phyloP scores from a whole-genome alignment of 2,888 invertebrate species.

The Drosophila limbata region DNA sequence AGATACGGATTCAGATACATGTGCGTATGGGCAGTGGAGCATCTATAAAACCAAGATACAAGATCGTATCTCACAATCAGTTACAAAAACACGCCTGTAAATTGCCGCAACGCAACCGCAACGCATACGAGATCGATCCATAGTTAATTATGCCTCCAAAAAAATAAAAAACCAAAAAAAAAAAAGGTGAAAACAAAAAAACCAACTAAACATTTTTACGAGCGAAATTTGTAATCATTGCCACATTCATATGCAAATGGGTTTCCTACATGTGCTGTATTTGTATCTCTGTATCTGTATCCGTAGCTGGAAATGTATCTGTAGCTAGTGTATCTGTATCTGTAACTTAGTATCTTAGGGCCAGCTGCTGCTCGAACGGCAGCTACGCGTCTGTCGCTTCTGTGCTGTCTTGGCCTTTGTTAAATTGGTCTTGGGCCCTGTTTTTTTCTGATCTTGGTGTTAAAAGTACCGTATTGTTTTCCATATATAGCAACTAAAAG shows the following conservation, averaged over 20 bases:
- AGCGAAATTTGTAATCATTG: slow-evolving; percentile 82
- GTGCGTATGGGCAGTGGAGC: not conserved
- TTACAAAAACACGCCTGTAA: slow-evolving; percentile 60
- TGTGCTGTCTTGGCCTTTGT: slow-evolving; percentile 77
- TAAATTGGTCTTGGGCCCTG: slow-evolving; percentile 44
- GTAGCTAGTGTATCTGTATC: slow-evolving; percentile 28
- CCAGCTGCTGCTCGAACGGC: slow-evolving; percentile 79
- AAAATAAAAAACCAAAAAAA: slow-evolving; percentile 39
- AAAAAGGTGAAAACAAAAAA: slow-evolving; percentile 46
- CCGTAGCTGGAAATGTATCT: slow-evolving; percentile 10
- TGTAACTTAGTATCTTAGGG: slow-evolving; percentile 37
- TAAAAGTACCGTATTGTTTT: slow-evolving; percentile 81
- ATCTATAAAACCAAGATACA: slow-evolving; percentile 58
- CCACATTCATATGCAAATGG: slow-evolving; percentile 80
- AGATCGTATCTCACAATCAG: slow-evolving; percentile 67
- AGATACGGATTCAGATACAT: slow-evolving; percentile 25
- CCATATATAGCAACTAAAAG: slow-evolving; percentile 69
- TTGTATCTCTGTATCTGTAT: slow-evolving; percentile 25
- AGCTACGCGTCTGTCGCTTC: slow-evolving; percentile 77
- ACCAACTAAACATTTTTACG: slow-evolving; percentile 78
- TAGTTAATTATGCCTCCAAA: slow-evolving; percentile 74
- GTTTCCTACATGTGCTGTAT: slow-evolving; percentile 49
- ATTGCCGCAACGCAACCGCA: slow-evolving; percentile 78
- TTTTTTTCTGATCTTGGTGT: slow-evolving; percentile 59
- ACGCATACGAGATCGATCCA: slow-evolving; percentile 68